Conservation (phyloP, 2,888 invertebrate genomes). For the Lithosia quadra region DNA sequence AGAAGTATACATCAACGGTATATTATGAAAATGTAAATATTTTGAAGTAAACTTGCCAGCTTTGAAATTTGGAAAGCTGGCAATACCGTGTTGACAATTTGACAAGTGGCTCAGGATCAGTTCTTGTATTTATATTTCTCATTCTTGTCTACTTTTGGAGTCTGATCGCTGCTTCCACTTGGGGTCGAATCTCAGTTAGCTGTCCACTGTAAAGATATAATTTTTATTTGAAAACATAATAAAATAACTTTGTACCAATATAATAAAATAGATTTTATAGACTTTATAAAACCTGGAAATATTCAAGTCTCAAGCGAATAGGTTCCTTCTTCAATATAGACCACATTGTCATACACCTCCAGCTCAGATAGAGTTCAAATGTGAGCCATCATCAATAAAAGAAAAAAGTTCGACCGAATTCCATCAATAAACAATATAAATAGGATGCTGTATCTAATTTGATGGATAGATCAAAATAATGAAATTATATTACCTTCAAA, state of each 20-base stretch:
- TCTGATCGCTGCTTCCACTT: constrained; percentile 49
- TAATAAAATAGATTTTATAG: too few species aligned
- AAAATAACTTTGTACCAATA: too few species aligned
- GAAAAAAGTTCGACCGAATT: too few species aligned
- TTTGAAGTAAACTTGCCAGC: constrained; percentile 7
- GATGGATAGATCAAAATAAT: neutral
- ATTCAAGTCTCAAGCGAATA: too few species aligned
- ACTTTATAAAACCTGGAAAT: too few species aligned
- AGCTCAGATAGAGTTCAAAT: too few species aligned
- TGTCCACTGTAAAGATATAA: constrained; percentile 69
- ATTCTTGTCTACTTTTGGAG: constrained; percentile 38
- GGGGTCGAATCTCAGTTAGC: constrained; percentile 71
- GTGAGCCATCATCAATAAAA: too few species aligned
- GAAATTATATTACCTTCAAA: constrained; percentile 67
- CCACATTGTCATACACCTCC: too few species aligned
- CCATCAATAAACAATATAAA: too few species aligned
- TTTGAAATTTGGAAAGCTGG: neutral
- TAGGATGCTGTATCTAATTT: too few species aligned
- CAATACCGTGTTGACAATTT: constrained; percentile 16
- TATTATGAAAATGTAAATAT: neutral
- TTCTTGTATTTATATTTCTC: constrained; percentile 73
- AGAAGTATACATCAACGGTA: neutral
- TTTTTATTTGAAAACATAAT: too few species aligned
- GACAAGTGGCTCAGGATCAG: constrained; percentile 46
- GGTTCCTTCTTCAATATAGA: too few species aligned